phyloP scores from a whole-genome alignment of 64 coral and sea anemone species.

The Pocillopora verrucosa region DNA sequence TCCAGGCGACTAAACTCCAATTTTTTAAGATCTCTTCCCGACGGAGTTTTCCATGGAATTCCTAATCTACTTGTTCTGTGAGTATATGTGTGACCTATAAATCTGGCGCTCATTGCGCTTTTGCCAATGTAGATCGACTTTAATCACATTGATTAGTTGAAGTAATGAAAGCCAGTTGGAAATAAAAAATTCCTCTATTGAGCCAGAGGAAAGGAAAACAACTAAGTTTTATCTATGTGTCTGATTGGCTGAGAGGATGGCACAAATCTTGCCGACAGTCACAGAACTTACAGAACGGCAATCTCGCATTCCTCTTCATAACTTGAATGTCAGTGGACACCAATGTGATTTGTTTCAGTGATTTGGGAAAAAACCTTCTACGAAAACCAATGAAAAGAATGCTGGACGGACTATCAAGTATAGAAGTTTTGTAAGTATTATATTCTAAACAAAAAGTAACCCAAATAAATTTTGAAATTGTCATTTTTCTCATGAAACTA shows the following conservation, averaged over 20 bases:
- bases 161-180: too few species aligned
- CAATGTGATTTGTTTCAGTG: background rate
- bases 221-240: background rate
- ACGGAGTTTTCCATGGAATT: background rate
- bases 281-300: too few species aligned
- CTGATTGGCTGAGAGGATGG: background rate
- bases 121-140: background rate
- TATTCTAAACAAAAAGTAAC: background rate
- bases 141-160: background rate
- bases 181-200: too few species aligned
- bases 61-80: slow-evolving; percentile 4
- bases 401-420: background rate
- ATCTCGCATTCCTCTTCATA: too few species aligned
- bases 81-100: background rate
- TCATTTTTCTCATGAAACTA: too few species aligned
- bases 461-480: too few species aligned
- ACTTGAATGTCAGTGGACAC: too few species aligned
- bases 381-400: background rate
- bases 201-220: too few species aligned
- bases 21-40: background rate
- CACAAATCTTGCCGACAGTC: too few species aligned
- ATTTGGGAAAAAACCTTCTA: slow-evolving; percentile 2
- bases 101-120: background rate
- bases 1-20: slow-evolving; percentile 2
- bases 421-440: slow-evolving; percentile 12